Conservation (phyloP, 2,888 invertebrate species). For the Sceliomorpha sp. region DNA sequence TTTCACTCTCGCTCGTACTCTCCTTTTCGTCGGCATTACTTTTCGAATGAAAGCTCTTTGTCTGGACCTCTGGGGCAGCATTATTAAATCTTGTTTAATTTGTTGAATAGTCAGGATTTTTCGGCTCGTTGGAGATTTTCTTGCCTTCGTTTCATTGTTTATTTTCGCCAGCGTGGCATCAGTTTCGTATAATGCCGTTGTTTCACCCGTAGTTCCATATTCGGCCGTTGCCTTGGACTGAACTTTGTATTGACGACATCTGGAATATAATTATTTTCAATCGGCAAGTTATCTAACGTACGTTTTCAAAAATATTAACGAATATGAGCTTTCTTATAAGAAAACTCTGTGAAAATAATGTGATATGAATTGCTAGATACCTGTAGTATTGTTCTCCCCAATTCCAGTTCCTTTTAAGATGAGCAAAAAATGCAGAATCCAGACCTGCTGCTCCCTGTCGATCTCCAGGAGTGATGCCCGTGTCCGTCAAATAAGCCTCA, state of each 20-base stretch:
- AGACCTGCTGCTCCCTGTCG: conserved; percentile 86
- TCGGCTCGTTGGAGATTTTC: neutral
- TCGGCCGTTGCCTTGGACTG: no score
- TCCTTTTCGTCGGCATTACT: conserved; percentile 68
- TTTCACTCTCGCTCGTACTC: conserved; percentile 63
- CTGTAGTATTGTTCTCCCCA: conserved; percentile 73
- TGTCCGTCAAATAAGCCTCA: conserved; percentile 81
- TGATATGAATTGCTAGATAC: conserved; percentile 13
- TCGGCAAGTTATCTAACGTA: no score
- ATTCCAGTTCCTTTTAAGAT: conserved; percentile 85
- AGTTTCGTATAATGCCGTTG: no score
- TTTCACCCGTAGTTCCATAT: no score
- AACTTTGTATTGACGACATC: neutral
- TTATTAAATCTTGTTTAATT: conserved; percentile 43
- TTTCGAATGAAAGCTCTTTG: conserved; percentile 70
- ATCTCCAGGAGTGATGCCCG: conserved; percentile 87
- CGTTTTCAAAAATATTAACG: no score
- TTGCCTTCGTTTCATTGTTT: conserved; percentile 60
- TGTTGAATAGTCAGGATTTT: conserved; percentile 30
- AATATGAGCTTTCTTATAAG: no score
- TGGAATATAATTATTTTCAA: no score
- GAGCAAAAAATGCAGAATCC: conserved; percentile 86
- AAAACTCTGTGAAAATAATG: no score
- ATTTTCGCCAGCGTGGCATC: no score
- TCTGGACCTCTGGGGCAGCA: conserved; percentile 26